Base-by-base conservation (phyloP, 2,888 invertebrate species). In the Metacarcinus magister region DNA sequence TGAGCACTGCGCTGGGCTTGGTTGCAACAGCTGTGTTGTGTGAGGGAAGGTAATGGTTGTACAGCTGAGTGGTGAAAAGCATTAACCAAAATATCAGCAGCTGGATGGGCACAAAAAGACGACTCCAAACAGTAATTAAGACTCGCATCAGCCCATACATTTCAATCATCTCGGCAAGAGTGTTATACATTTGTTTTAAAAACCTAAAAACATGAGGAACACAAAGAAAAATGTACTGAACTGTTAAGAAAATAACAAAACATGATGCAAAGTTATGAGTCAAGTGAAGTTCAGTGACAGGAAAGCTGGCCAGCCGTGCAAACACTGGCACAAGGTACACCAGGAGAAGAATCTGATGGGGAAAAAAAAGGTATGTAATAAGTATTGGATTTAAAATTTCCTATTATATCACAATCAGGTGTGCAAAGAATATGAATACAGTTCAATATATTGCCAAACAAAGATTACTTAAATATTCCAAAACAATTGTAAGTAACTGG, bases 71-170 rank as follows among this genome's bases (percentile, higher is more conserved):
- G 16, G 97, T 95, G 96, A 98, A 98, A 97, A 98, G 97, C 67
- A 97, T 97, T 48, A 97, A 96, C 98, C 98, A 98, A 97, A 98
- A 98, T 46, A 98, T 97, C 7, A 98, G 97, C 95, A 98, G 97
- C 97, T 98, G 98, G 23, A 98, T 97, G 8, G 98, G 97, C 10
- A 98, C 97, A 97, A 97, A 97, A 8, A 98, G 97, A 23, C 97
- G 97, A 92, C 97, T 97, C 98, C 98, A 98, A 75, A 98, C 97
- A 96, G 97, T 97, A 93, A 97, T 97, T 96, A 97, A 97, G 97
- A 97, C 97, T 97, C 96, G 94, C 32, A 96, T 16, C 19, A 96
- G 94, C n/a, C 96, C 97, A 87, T 96, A 97, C 93, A 97, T 82
- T 90, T 97, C 95, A 44, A 95, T 48, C 95, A 96, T 96, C 46